Conservation (phyloP, 2,113 vertebrate genomes). For the Hepsetus odoe region DNA sequence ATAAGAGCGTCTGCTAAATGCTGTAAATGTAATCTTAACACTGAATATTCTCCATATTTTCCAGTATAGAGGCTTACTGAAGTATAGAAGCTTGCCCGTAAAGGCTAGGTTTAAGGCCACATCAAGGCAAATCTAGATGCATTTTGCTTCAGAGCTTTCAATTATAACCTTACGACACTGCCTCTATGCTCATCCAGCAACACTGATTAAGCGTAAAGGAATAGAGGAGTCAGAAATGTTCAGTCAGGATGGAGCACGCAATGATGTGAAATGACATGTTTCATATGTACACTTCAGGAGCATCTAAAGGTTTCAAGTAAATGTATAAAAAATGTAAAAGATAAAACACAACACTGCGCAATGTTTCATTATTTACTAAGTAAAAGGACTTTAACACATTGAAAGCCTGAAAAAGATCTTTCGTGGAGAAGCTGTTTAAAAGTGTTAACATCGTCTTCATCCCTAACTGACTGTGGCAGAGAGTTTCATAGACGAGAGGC, state of each 20-base stretch:
- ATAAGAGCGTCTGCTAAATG: too few species aligned
- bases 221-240: background rate
- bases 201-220: background rate
- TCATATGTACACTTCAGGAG: background rate
- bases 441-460: background rate
- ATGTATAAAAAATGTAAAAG: background rate
- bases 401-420: background rate
- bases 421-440: constrained; percentile 2
- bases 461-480: background rate
- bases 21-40: too few species aligned
- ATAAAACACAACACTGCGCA: background rate
- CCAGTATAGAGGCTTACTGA: too few species aligned
- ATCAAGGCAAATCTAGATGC: background rate
- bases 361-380: background rate
- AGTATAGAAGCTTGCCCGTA: too few species aligned
- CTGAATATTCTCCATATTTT: too few species aligned
- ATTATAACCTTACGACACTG: background rate
- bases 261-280: background rate
- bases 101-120: background rate
- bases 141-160: background rate
- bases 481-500: background rate
- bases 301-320: background rate
- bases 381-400: background rate
- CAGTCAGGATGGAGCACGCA: background rate
- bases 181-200: background rate